Evolutionary conservation across 2,113 vertebrate genomes (phyloP), one percentile per base, ranked within the genome.

Genomic region (Cyphomyrus discorhynchus): DNA sequence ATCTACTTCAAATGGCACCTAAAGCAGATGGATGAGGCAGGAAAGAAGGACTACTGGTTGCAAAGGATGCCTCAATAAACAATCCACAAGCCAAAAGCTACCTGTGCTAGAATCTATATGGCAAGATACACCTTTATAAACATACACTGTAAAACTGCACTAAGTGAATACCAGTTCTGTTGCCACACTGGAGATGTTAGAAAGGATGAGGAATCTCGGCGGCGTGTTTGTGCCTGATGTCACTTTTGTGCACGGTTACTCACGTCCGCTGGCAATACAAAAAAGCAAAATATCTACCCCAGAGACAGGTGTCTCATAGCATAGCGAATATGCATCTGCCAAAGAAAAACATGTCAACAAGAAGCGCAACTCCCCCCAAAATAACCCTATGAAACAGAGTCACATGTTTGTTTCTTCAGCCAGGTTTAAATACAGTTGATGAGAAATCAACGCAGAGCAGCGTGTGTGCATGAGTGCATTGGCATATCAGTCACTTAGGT

Each of bases 1-100:
- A 85, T 85, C 89, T 84, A 62, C 80, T 84, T 89, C 52, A 89
- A 89, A 89, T 21, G 83, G 21, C 46, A 47, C 10, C 42, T 46
- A 39, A 84, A 52, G 52, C n/a, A 82, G 45, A 89, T 35, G 31
- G 56, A 52, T 52, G 58, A 50, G 46, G 17, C 35, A 66, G 45
- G 80, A 35, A 66, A 10, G 58, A 83, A 47, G 24, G n/a, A 45
- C 27, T 2, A 13, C 52, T 21, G 52, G 15, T 56, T 27, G 31
- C 8, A 35, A 46, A 15, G 39, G 35, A 89, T 21, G 24, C 47
- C 87, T 88, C 87, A 3, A 39, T 39, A 46, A 47, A 5, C 46
- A 80, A 10, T 27, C 39, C 42, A 52, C 88, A 19, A 80, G 11
- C 5, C 47, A 35, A 66, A 45, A 42, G 47, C 10, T 70, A 74